Evolutionary conservation across 2,797 vertebrate genomes (phyloP), one percentile per base, ranked within the genome.

Genomic region (Brotula barbata): DNA sequence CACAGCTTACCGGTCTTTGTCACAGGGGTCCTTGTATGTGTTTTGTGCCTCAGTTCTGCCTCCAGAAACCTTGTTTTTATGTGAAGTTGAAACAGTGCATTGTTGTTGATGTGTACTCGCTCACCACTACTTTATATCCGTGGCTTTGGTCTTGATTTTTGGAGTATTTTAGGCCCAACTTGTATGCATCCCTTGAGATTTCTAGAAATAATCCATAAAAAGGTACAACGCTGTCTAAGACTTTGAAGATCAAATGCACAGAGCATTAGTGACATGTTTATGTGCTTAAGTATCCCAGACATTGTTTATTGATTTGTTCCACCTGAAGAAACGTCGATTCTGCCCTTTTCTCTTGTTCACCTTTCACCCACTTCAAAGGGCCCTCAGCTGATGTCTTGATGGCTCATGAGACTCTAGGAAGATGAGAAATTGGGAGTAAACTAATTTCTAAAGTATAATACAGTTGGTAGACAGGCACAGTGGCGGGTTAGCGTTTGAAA

Each of bases 51-150:
- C 14, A 3, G 43, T 60, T 58, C 51, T 0, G 17, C 57, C 65
- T 57, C 65, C 78, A 7, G 42, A 20, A 1, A 68, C 37, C n/a
- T n/a, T 72, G 49, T 41, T 51, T 41, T 13, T 39, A n/a, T n/a
- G n/a, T 45, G 16, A 47, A 67, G 21, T 81, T 78, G n/a, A 84
- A 82, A 80, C 49, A 20, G 46, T 56, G 34, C 71, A 73, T 78
- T 75, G 83, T 84, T 62, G 64, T 61, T 48, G 31, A 67, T 77
- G 72, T 85, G 72, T 71, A 51, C 48, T 68, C 31, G 14, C 62
- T 54, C 72, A 63, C 53, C 58, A 68, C 2, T 57, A 62, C 57
- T 67, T 58, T 52, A 41, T 64, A 70, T 11, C 19, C 67, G 69
- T 80, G 77, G 64, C 66, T 64, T 44, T 0, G 2, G 54, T 20